Evolutionary conservation across 37 sponge, comb jelly and placozoan species (phyloP).

Genomic region (Aphrocallistes beatrix): DNA sequence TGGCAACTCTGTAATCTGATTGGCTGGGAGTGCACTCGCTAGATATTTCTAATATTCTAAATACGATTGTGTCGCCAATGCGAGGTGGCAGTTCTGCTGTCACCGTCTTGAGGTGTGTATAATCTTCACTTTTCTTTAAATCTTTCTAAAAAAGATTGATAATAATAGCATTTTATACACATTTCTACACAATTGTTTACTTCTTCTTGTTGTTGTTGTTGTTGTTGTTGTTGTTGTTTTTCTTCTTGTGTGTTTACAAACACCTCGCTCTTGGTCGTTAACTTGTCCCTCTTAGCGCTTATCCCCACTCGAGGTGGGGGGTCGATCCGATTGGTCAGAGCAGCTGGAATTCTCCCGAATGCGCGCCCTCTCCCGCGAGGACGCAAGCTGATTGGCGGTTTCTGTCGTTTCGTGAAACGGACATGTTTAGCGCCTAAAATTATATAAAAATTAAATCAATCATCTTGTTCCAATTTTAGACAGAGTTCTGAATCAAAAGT

Average conservation of each 20-base stretch:
- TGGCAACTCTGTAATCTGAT: slow-evolving; percentile 11
- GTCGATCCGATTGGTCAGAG: not conserved
- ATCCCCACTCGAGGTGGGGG: not conserved
- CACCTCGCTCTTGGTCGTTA: not conserved
- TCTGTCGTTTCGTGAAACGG: not conserved
- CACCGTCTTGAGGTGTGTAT: not conserved
- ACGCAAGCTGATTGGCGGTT: not conserved
- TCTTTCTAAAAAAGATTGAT: not conserved
- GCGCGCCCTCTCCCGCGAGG: not conserved
- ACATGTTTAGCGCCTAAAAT: slow-evolving; percentile 1
- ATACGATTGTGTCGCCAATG: not conserved
- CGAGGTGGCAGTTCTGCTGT: not conserved
- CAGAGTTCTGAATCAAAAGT: not conserved
- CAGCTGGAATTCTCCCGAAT: not conserved
- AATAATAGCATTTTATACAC: no score
- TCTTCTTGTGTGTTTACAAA: not conserved
- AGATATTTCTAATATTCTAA: not conserved
- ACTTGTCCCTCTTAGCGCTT: not conserved
- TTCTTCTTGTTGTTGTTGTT: not conserved
- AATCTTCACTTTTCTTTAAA: not conserved
- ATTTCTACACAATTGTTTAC: no score
- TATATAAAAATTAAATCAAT: not conserved
- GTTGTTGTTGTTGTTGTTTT: not conserved
- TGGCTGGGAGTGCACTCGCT: slow-evolving; percentile 3
- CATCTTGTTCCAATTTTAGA: not conserved